Evolutionary conservation across 92 coral and sea anemone species (phyloP).

Genomic region (Epizoanthus rinbou): DNA sequence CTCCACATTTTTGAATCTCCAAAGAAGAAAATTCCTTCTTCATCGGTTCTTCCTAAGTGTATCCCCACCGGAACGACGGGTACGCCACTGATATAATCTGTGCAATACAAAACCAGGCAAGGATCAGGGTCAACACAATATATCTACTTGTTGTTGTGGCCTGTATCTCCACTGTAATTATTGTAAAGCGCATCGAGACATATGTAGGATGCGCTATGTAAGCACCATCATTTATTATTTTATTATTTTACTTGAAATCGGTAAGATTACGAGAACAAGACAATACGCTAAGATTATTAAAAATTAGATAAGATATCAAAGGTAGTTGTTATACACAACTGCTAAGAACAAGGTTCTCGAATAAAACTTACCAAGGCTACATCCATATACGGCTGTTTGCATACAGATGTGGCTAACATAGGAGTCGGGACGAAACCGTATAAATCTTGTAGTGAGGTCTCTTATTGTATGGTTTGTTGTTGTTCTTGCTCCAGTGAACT

Average conservation of each 20-base stretch:
- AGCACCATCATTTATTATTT: too few relatives aligned
- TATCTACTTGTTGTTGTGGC: too few relatives aligned
- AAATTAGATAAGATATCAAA: too few relatives aligned
- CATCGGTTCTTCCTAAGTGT: background rate
- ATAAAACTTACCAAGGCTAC: background rate
- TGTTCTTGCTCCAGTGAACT: background rate
- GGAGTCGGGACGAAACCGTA: conserved; percentile 16
- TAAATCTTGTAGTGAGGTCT: background rate
- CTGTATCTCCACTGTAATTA: too few relatives aligned
- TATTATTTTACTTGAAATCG: too few relatives aligned
- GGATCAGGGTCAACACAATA: background rate
- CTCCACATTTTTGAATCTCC: conserved; percentile 19
- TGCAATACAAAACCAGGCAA: background rate
- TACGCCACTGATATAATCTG: background rate
- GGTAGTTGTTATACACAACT: too few relatives aligned
- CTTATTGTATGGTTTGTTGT: conserved; percentile 6
- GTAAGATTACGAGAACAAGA: too few relatives aligned
- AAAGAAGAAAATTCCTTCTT: background rate
- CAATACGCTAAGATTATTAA: too few relatives aligned
- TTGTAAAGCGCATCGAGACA: too few relatives aligned
- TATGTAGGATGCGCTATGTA: too few relatives aligned
- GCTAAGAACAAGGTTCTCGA: background rate
- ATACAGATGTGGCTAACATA: conserved; percentile 13
- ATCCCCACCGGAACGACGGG: background rate
- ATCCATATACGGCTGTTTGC: conserved; percentile 16